These are phyloP conservation scores for Cyanocitta stelleri DNA, from an alignment of 2,113 vertebrate species.

Conservation along the genomic window DNA sequence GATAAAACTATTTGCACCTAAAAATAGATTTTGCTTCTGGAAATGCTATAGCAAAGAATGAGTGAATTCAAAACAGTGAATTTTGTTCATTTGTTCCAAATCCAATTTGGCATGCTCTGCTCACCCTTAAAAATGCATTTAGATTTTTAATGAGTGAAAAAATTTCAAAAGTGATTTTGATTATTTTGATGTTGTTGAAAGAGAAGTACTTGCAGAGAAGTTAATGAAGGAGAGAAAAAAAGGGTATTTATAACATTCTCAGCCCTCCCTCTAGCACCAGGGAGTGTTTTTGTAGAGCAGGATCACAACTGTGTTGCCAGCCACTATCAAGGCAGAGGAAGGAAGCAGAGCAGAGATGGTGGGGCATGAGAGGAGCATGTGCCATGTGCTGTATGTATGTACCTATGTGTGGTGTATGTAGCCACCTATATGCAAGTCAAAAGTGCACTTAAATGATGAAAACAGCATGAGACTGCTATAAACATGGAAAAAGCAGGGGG, in stretches of 20 bases:
- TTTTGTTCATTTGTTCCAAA: background rate
- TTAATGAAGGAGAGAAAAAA: background rate
- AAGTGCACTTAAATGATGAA: background rate
- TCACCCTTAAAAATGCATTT: background rate
- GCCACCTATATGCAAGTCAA: background rate
- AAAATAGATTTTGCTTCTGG: constrained; percentile 1
- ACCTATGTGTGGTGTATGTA: background rate
- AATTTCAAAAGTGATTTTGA: background rate
- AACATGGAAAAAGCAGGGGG: background rate
- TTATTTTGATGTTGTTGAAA: background rate
- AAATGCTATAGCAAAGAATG: background rate
- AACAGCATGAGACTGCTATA: background rate
- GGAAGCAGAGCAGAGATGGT: background rate
- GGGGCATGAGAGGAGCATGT: rapidly evolving
- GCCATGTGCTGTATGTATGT: rapidly evolving
- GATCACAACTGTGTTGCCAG: background rate
- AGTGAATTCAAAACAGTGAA: background rate
- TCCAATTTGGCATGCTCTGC: background rate
- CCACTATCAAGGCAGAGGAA: background rate
- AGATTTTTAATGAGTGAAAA: background rate
- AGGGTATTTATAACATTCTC: background rate
- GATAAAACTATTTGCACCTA: background rate
- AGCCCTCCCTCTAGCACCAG: background rate
- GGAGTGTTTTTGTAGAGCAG: background rate
- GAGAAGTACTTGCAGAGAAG: background rate